Conservation (phyloP, 2,797 vertebrate genomes). For the Tenualosa ilisha region DNA sequence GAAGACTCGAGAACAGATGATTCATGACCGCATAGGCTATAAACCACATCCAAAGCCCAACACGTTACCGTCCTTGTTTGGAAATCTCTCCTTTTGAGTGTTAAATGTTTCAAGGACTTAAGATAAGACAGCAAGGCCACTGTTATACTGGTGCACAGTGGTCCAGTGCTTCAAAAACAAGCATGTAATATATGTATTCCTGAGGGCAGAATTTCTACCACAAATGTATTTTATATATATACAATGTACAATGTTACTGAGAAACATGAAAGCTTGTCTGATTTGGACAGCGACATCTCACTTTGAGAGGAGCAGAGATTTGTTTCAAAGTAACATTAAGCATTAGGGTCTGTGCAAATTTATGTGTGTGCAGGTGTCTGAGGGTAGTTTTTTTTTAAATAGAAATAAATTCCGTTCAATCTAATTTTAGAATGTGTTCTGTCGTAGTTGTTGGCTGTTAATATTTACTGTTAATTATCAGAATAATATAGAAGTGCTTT, state of each 20-base stretch:
- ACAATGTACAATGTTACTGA: background rate
- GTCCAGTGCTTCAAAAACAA: background rate
- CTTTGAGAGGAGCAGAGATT: background rate
- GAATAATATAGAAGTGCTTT: background rate
- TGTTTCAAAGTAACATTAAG: background rate
- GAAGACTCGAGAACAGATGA: conserved; percentile 85
- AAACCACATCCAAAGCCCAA: conserved; percentile 91
- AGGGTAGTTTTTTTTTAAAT: background rate
- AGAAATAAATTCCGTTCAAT: background rate
- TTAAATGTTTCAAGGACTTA: background rate
- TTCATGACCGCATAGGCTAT: conserved; percentile 93
- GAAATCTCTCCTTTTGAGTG: conserved; percentile 87
- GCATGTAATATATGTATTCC: background rate
- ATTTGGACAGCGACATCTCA: background rate
- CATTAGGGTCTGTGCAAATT: background rate
- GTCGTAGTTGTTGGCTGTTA: background rate
- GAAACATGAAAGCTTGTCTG: background rate
- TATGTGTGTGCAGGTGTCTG: background rate
- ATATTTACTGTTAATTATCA: background rate
- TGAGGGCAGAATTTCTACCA: background rate
- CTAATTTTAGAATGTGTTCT: background rate
- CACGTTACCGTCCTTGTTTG: conserved; percentile 86
- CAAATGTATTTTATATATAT: conserved; percentile 1
- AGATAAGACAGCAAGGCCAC: background rate
- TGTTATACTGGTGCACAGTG: background rate